Evolutionary conservation across 2,888 invertebrate genomes (phyloP), one percentile per base, ranked within the genome.

Genomic region (Hecatera dysodea): DNA sequence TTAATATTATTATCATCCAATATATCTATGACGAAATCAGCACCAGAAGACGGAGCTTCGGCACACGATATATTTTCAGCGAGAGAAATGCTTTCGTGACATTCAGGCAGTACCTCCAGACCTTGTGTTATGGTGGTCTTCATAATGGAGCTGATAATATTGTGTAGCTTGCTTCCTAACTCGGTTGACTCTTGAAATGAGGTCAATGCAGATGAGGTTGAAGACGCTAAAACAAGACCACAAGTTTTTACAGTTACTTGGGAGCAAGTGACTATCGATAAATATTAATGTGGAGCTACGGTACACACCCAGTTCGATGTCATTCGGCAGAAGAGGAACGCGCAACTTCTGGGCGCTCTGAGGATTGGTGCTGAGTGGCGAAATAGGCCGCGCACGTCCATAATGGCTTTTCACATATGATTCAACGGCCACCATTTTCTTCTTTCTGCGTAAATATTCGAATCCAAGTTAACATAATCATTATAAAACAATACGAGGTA

Each of bases 391-490:
- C 57, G 71, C 33, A 42, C 82, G 83, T 50, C 90, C 90, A 81
- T 88, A 92, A 76, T 91, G 91, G 80, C 73, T 89, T 73, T 91
- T 92, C 56, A 92, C 86, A 84, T 93, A 91, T n/a, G 92, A 87
- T 80, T 93, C 93, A 67, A 91, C 90, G n/a, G 89, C 89, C 67
- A 89, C 89, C 89, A 91, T 91, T 80, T 91, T 93, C 82, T 90
- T 90, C 77, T 90, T 92, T 79, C 87, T 89, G 81, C 7, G 68
- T 42, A 53, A 39, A 74, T 22, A 62, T 19, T 42, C 11, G 8
- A 50, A 61, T 29, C 12, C 17, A 17, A 56, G 39, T 39, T 39
- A 39, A 39, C 39, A 36, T 11, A 9, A 36, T 36, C 36, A n/a
- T n/a, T n/a, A n/a, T 33, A 7, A 33, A 33, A 7, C 33, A 33